Conservation (phyloP, 1,140 invertebrate species). For the Colletes latitarsis region DNA sequence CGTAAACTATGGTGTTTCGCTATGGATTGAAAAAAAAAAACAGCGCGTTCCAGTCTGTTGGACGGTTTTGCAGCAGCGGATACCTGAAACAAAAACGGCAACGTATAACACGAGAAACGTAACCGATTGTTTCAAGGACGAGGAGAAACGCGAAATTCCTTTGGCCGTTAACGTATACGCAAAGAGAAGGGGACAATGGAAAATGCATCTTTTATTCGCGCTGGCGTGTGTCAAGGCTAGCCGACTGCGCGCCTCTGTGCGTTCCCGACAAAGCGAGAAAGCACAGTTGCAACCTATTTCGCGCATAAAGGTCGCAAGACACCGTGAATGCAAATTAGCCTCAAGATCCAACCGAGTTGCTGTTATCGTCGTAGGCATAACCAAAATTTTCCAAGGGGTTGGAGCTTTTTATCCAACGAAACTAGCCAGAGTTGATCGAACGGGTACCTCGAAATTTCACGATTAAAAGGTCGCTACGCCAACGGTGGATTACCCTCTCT, state of each 20-base stretch:
- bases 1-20: too few species aligned
- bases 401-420: background rate
- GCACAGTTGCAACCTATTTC: background rate
- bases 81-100: background rate
- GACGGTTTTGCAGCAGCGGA: too few species aligned
- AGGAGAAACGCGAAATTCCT: conserved; percentile 26
- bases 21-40: too few species aligned
- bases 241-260: background rate
- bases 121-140: conserved; percentile 31
- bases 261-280: conserved; percentile 18
- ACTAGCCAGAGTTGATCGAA: background rate
- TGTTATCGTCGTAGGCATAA: background rate
- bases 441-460: background rate
- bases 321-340: conserved; percentile 22
- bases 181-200: conserved; percentile 44
- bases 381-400: background rate
- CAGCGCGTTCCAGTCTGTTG: too few species aligned
- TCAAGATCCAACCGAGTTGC: background rate
- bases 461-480: too few species aligned
- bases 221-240: conserved; percentile 50
- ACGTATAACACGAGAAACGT: background rate
- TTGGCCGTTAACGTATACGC: background rate
- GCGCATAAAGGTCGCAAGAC: background rate
- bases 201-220: conserved; percentile 47
- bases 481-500: too few species aligned